Percentiles rank a stretch among this genome's conserved stretches.
phyloP scores from a whole-genome alignment of 30 jellyfish, hydroid and myxozoan genomes.

The Nemopilema nomurai region DNA sequence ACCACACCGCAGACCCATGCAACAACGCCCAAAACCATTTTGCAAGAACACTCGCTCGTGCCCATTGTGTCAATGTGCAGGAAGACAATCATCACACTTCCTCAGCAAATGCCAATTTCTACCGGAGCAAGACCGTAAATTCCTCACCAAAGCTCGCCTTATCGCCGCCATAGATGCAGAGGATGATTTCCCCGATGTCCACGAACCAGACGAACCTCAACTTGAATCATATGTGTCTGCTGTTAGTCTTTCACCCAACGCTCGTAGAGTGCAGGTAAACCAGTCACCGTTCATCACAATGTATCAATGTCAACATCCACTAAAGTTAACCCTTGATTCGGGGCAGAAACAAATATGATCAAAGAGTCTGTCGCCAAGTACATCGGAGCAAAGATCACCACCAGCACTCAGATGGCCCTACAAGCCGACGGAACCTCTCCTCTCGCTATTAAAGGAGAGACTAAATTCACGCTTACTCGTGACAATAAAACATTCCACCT shows the following conservation, averaged over 20 bases:
- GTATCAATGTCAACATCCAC: conserved; percentile 5
- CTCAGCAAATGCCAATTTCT: conserved; percentile 19
- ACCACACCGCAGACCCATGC: not conserved
- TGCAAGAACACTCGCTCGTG: conserved; percentile 1
- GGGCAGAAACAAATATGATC: conserved; percentile 29
- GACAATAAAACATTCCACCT: not conserved
- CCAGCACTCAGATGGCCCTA: not conserved
- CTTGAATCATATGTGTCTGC: not conserved
- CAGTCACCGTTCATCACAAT: conserved; percentile 20
- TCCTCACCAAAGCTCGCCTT: conserved; percentile 4
- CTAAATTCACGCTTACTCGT: not conserved
- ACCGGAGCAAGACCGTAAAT: conserved; percentile 28
- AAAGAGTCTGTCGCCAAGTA: not conserved
- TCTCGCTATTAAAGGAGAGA: conserved; percentile 6
- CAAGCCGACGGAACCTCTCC: conserved; percentile 1
- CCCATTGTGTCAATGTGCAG: conserved; percentile 31
- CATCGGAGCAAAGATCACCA: not conserved
- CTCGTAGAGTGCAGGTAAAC: conserved; percentile 12
- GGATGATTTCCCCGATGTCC: not conserved
- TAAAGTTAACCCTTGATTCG: not conserved
- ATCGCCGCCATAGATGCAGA: not conserved
- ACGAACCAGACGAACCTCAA: too few species aligned
- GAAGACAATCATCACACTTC: conserved; percentile 20
- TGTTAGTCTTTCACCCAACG: not conserved
- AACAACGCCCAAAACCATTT: not conserved